Evolutionary conservation across 1,140 invertebrate species (phyloP).

Genomic region (Drosophila bocki): DNA sequence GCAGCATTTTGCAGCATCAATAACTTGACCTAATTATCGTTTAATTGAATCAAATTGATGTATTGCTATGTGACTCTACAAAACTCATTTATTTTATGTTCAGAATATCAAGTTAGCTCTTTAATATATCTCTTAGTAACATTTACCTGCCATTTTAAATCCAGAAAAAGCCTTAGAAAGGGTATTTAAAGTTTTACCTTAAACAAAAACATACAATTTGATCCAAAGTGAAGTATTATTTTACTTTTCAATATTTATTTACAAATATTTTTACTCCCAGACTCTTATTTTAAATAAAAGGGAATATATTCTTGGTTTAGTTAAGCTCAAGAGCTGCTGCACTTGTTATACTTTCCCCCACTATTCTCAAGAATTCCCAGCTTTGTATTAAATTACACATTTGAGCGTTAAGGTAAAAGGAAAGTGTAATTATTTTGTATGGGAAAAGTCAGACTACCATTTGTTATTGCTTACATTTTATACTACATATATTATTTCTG

Average conservation of each 20-base stretch:
- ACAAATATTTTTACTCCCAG: neutral
- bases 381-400: neutral
- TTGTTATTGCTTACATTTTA: neutral
- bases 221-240: too few species aligned
- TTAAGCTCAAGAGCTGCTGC: neutral
- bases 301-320: neutral
- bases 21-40: slow-evolving; percentile 2
- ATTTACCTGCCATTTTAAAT: neutral
- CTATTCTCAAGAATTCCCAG: neutral
- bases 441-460: neutral
- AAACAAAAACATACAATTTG: neutral
- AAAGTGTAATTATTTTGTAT: slow-evolving; percentile 5
- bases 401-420: neutral
- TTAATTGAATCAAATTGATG: neutral
- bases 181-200: neutral
- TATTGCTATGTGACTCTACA: neutral
- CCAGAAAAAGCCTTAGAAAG: too few species aligned
- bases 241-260: neutral
- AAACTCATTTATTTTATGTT: neutral
- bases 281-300: neutral
- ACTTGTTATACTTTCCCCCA: neutral
- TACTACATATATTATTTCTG: neutral
- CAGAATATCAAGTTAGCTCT: neutral
- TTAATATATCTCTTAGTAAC: neutral
- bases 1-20: neutral